Evolutionary conservation across 2,888 invertebrate species (phyloP), one percentile per base, ranked within the genome.

Genomic region (Polydrusus tereticollis): DNA sequence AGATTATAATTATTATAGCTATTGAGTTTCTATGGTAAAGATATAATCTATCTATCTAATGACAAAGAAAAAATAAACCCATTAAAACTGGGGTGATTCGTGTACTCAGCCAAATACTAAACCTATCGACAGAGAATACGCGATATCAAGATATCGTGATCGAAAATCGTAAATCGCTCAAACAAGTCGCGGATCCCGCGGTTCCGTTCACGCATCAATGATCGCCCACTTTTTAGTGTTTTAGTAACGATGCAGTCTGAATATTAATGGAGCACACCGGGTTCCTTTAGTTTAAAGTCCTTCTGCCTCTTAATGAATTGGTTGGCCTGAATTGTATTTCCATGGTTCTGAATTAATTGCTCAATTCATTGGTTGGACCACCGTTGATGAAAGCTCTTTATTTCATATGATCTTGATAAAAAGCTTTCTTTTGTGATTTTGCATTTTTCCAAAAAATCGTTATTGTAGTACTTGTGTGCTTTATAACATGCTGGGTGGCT

Each of bases 151-250:
- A 83, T 83, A 82, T 83, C 83, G 82, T 79, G 80, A 79, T 81
- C 80, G 79, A 78, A 81, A 80, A 81, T 80, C 79, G 77, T 81
- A 81, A 81, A 81, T 81, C 80, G 80, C 77, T 80, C 80, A 80
- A 80, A 78, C 81, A 73, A 78, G 80, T 79, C 76, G 77, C 78
- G 69, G 79, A 80, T 66, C 79, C 80, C 78, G 79, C 80, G 75
- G 80, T 79, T 79, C 75, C 75, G 79, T 80, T 80, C 81, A 81
- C 80, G 81, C 80, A 80, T 81, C 80, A 78, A 79, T 79, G 80
- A 77, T 79, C 78, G 79, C 76, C 80, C 77, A 80, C 80, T 81
- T 81, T 81, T 81, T 81, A 80, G 78, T 78, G 76, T 78, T 76
- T 75, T 68, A 69, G 75, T 75, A 74, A 76, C 73, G 78, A 80